These are phyloP conservation scores for Caenorhabditis tropicalis DNA, from an alignment of 1,140 invertebrate species.

Conservation along the genomic window DNA sequence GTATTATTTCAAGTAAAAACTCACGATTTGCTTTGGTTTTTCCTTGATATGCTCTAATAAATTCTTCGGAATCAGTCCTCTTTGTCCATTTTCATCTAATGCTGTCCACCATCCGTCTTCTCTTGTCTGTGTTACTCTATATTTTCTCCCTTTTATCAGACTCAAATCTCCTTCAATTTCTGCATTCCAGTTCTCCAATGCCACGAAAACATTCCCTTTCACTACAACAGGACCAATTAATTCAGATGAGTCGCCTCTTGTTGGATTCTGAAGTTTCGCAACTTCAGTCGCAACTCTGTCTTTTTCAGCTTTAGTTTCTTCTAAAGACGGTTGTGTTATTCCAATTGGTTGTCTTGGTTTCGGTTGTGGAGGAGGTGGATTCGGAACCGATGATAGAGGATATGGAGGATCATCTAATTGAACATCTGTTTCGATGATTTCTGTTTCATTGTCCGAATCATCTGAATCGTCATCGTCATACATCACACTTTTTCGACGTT, in stretches of 20 bases:
- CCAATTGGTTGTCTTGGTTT: slow-evolving; percentile 14
- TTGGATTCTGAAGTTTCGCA: neutral
- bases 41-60: slow-evolving; percentile 39
- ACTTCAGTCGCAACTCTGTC: neutral
- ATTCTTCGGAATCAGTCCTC: slow-evolving; percentile 45
- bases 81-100: slow-evolving; percentile 39
- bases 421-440: slow-evolving; percentile 24
- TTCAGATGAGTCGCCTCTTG: neutral
- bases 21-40: neutral
- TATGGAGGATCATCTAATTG: neutral
- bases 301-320: neutral
- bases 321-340: neutral
- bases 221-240: slow-evolving; percentile 26
- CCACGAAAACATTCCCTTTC: slow-evolving; percentile 41
- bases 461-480: neutral
- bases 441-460: slow-evolving; percentile 11
- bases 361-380: neutral
- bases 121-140: slow-evolving; percentile 6
- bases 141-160: slow-evolving; percentile 30
- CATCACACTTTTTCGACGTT: neutral
- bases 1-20: neutral
- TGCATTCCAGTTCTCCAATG: slow-evolving; percentile 14
- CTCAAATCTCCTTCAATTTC: slow-evolving; percentile 35
- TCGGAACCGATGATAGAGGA: neutral
- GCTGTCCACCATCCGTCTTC: slow-evolving; percentile 51